These are phyloP conservation scores for Actinernus sp. DNA, from an alignment of 92 coral and sea anemone species.

Conservation along the genomic window DNA sequence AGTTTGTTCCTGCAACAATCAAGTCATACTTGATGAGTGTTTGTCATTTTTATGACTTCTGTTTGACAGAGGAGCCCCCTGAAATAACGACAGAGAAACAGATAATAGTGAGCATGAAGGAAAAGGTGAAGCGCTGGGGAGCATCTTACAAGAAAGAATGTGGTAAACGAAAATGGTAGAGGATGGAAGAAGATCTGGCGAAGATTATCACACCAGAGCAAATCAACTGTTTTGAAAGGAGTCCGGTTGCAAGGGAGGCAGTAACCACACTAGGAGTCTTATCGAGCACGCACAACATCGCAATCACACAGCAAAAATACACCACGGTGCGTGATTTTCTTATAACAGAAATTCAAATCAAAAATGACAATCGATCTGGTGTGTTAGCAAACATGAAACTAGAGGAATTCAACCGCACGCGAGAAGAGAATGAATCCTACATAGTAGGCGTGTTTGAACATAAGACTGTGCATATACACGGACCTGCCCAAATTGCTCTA, in stretches of 20 bases:
- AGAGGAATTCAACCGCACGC: conserved; percentile 40
- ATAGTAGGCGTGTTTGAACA: conserved; percentile 30
- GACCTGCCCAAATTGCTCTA: conserved; percentile 53
- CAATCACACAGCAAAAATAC: conserved; percentile 26
- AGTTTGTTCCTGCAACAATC: conserved; percentile 57
- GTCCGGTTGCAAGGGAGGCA: conserved; percentile 53
- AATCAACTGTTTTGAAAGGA: conserved; percentile 22
- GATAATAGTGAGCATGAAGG: conserved; percentile 27
- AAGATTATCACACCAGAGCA: conserved; percentile 7
- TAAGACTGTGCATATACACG: conserved; percentile 59
- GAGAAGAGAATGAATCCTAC: not conserved
- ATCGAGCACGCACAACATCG: conserved; percentile 20
- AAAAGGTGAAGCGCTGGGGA: conserved; percentile 58
- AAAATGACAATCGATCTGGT: conserved; percentile 72
- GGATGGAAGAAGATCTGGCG: conserved; percentile 12
- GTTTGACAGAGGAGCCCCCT: conserved; percentile 61
- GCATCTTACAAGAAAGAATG: conserved; percentile 51
- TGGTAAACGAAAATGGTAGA: conserved; percentile 32
- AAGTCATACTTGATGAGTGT: conserved; percentile 77
- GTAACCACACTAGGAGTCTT: conserved; percentile 27
- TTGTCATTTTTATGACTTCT: conserved; percentile 57
- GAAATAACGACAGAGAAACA: conserved; percentile 31
- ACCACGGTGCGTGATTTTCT: conserved; percentile 58
- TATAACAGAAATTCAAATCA: conserved; percentile 54
- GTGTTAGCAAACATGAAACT: conserved; percentile 70